Conservation (phyloP, 2,113 vertebrate species). For the Bujurquina vittata region DNA sequence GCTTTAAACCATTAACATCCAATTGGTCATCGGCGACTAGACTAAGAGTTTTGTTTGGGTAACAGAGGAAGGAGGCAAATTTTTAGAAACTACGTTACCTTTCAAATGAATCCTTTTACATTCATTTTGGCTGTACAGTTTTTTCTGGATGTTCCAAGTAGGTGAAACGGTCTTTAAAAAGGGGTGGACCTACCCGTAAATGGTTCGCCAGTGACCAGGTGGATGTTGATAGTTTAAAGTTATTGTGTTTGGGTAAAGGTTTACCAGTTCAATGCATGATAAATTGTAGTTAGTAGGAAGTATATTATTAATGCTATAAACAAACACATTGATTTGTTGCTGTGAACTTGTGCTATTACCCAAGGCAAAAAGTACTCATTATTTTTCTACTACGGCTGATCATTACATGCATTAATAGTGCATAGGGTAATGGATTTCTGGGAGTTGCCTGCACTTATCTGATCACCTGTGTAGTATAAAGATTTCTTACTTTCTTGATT, state of each 20-base stretch:
- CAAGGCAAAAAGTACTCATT: conserved; percentile 48
- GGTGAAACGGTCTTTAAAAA: background rate
- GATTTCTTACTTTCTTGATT: conserved; percentile 15
- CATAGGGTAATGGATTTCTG: conserved; percentile 66
- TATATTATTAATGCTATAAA: conserved; percentile 26
- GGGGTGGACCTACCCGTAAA: background rate
- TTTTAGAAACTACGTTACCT: background rate
- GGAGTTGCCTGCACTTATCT: conserved; percentile 54
- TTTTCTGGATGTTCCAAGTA: background rate
- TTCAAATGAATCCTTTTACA: background rate
- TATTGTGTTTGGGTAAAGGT: conserved; percentile 42
- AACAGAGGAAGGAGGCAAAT: background rate
- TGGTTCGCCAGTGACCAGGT: background rate
- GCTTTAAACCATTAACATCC: conserved; percentile 14
- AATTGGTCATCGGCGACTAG: background rate
- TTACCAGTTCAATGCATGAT: conserved; percentile 33
- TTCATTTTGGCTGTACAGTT: background rate
- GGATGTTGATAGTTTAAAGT: conserved; percentile 5
- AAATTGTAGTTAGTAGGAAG: conserved; percentile 8
- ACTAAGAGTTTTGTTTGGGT: background rate
- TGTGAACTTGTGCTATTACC: conserved; percentile 39
- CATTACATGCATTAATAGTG: conserved; percentile 68
- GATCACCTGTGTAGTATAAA: conserved; percentile 59
- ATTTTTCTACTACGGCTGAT: conserved; percentile 47
- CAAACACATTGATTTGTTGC: conserved; percentile 21